Base-by-base conservation (phyloP, 53 echinoderm and acorn worm species). In the Astropecten irregularis region DNA sequence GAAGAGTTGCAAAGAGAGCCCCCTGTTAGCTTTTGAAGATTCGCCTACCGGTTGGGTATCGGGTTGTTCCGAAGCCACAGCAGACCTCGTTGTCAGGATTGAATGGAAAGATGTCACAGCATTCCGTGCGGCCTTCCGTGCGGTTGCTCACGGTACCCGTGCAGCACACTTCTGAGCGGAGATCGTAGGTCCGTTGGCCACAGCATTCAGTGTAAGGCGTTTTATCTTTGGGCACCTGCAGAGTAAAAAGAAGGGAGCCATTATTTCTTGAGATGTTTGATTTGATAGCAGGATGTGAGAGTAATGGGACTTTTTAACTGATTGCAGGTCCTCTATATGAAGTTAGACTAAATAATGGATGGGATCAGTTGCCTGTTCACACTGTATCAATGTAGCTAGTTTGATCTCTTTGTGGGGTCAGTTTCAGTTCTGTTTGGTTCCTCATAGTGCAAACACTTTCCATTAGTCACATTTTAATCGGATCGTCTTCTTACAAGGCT, bases 41-140 rank as follows among this genome's bases (percentile, higher is more conserved):
- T 33, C 3, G 13, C 76, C 67, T 48, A 89, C 85, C 69, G 16
- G 68, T 89, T 40, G 83, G 39, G 49, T 47, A 55, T 29, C 76
- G 10, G 1, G 31, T 9, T 42, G 10, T 31, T 2, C 9, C 15
- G 0, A 57, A 60, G 6, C 33, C 21, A 47, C 95, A 95, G 58
- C 91, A 91, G 18, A 76, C 72, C 18, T 85, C 81, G 49, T 86
- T 86, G 32, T 26, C 55, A 8, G 91, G 86, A 69, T 95, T 89
- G 84, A 71, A 91, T 0, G 89, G 50, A 25, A 35, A 46, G 26
- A 29, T 62, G 34, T 11, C 57, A 60, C 91, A 91, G 71, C 95
- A 95, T 14, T 71, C 87, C 22, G 83, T 82, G 6, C 65, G 27
- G 2, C 82, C 82, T 0, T 82, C 10, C 3, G 39, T 60, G 16